phyloP scores from a whole-genome alignment of 53 echinoderm and acorn worm genomes.

The Arbacia lixula region DNA sequence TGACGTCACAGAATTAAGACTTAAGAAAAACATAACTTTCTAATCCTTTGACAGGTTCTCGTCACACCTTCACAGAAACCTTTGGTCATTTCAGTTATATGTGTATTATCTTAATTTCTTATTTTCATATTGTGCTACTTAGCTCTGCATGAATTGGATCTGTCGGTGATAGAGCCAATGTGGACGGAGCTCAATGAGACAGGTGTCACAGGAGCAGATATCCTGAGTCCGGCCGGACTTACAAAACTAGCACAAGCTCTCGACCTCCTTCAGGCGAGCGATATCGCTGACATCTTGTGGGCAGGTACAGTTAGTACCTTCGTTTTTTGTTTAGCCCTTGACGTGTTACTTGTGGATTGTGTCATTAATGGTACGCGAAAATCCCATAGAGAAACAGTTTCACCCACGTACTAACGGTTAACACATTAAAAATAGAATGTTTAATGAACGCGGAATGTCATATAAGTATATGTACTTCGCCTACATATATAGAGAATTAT shows the following conservation, averaged over 20 bases:
- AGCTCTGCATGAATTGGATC: background rate
- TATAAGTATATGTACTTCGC: too few species aligned
- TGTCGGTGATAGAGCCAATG: background rate
- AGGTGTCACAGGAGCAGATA: background rate
- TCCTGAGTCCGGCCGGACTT: background rate
- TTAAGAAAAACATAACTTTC: too few species aligned
- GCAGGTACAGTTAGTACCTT: constrained; percentile 2
- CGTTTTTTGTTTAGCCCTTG: too few species aligned
- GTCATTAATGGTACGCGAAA: background rate
- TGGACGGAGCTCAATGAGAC: background rate
- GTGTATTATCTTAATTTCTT: background rate
- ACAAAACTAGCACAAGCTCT: background rate
- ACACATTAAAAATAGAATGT: background rate
- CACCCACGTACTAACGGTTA: background rate
- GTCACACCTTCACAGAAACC: background rate
- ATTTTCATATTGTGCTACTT: background rate
- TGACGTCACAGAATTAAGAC: too few species aligned
- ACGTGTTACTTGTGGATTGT: background rate
- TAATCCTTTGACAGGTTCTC: too few species aligned
- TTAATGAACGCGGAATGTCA: background rate
- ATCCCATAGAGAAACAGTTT: too few species aligned
- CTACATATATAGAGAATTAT: background rate
- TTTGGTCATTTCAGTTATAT: background rate
- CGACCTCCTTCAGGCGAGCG: background rate
- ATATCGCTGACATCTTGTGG: constrained; percentile 9